A percentile compares a stretch with the other conserved stretches of the same genome.
Evolutionary conservation across 1,140 invertebrate species (phyloP).

Genomic region (Saccostrea cuccullata): DNA sequence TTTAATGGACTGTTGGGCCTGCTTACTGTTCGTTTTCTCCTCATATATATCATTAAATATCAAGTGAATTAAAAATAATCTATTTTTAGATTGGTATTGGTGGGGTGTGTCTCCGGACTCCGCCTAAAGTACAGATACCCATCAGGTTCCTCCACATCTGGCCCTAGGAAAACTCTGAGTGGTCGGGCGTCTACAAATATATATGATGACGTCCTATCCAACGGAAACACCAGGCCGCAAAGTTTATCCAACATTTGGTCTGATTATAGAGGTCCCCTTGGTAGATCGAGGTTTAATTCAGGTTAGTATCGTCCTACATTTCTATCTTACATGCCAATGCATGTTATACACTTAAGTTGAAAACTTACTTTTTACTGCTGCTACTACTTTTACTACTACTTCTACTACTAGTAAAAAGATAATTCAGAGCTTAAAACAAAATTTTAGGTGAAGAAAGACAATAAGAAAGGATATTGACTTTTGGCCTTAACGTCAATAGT

Average conservation of each 20-base stretch:
- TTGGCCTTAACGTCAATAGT: too few species aligned
- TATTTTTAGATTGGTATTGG: neutral
- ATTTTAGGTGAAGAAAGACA: too few species aligned
- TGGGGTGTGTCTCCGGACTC: neutral
- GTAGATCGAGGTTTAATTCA: neutral
- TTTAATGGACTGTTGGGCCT: too few species aligned
- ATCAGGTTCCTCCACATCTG: neutral
- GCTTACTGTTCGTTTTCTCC: too few species aligned
- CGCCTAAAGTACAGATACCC: neutral
- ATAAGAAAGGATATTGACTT: too few species aligned
- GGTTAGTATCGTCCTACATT: neutral
- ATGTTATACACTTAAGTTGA: too few species aligned
- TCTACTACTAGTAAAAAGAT: too few species aligned
- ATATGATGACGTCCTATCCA: neutral
- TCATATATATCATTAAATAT: too few species aligned
- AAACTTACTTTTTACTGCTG: too few species aligned
- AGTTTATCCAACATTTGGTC: slow-evolving; percentile 6
- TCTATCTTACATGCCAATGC: too few species aligned
- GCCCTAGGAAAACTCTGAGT: neutral
- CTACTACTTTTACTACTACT: too few species aligned
- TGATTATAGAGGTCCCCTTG: neutral
- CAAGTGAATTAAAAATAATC: neutral
- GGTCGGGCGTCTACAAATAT: neutral
- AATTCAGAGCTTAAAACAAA: too few species aligned
- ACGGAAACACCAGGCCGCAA: neutral